These are phyloP conservation scores for Burhinus bistriatus DNA, from an alignment of 2,113 vertebrate species.

Conservation along the genomic window DNA sequence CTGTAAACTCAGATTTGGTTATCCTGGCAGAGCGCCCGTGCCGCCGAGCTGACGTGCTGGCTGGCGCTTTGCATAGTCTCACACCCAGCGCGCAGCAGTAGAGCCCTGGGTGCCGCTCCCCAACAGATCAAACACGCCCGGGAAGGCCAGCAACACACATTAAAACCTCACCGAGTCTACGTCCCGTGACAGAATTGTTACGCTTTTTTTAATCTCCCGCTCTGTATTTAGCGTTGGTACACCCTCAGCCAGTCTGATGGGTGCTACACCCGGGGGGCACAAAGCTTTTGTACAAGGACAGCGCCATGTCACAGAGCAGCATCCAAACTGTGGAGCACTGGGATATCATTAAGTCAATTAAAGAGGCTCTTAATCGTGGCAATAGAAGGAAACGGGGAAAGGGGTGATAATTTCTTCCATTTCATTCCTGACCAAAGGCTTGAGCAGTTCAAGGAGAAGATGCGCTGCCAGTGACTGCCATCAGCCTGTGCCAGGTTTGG, in stretches of 20 bases:
- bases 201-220: background rate
- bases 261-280: no score
- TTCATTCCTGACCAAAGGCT: background rate
- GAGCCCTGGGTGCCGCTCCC: background rate
- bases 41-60: fast-evolving
- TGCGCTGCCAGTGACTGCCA: fast-evolving
- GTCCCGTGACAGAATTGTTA: background rate
- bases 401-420: background rate
- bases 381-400: background rate
- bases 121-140: no score
- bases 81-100: background rate
- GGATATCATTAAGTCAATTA: background rate
- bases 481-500: background rate
- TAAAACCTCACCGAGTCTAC: background rate
- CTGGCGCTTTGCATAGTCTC: background rate
- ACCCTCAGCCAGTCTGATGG: background rate
- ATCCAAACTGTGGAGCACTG: background rate
- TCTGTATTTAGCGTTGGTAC: background rate
- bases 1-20: background rate
- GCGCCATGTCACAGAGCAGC: background rate
- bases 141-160: fast-evolving
- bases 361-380: background rate
- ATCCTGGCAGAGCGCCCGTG: fast-evolving
- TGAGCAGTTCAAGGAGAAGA: background rate
- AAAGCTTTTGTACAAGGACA: background rate